Conservation (phyloP, 2,797 vertebrate species). For the Melanogrammus aeglefinus region DNA sequence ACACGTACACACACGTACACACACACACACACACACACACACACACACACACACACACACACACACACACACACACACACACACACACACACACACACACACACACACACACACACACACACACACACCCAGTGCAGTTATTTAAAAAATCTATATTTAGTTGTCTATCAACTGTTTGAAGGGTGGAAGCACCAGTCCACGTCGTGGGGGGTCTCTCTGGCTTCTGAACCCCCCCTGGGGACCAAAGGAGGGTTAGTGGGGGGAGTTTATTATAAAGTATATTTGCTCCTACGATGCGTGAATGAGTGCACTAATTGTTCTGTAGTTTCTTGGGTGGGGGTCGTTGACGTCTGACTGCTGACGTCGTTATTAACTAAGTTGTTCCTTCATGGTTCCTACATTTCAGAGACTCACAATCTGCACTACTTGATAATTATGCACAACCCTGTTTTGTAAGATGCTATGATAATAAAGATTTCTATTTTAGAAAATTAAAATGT, state of each 20-base stretch:
- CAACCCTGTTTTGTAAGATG: slow-evolving; percentile 20
- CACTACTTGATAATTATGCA: slow-evolving; percentile 33
- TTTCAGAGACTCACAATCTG: slow-evolving; percentile 38
- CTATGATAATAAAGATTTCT: slow-evolving; percentile 63
- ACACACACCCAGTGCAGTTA: no score
- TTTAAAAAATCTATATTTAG: no score
- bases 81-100: no score
- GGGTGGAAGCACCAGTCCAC: no score
- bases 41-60: no score
- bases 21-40: no score
- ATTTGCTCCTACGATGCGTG: background rate
- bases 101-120: no score
- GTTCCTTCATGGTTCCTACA: slow-evolving; percentile 27
- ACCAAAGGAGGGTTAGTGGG: slow-evolving; percentile 42
- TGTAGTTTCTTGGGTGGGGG: slow-evolving; percentile 12
- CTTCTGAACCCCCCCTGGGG: slow-evolving; percentile 17
- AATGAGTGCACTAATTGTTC: slow-evolving; percentile 35
- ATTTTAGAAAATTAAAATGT: slow-evolving; percentile 37
- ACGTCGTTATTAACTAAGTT: slow-evolving; percentile 36
- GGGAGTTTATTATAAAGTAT: background rate
- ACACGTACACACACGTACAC: no score
- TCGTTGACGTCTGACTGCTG: slow-evolving; percentile 16
- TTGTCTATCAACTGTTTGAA: background rate
- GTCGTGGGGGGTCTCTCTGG: background rate
- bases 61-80: no score